Evolutionary conservation across 23 tunicate species (phyloP).

Genomic region (Oikopleura albicans): DNA sequence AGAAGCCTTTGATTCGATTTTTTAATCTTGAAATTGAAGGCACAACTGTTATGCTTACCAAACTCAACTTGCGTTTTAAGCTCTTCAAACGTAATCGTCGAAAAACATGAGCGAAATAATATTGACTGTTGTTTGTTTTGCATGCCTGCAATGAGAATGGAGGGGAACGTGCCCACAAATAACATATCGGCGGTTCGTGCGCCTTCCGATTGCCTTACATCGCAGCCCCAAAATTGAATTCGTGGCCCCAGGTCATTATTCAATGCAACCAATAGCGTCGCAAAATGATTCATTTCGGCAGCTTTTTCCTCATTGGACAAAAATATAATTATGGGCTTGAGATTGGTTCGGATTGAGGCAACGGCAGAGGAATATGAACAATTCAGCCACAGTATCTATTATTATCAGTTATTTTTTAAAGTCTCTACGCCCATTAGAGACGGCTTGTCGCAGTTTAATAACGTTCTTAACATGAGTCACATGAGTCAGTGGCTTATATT

Average conservation of each 20-base stretch:
- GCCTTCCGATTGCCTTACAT: background rate
- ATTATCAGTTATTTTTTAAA: no score
- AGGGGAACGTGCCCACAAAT: background rate
- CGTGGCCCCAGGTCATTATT: background rate
- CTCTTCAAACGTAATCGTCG: background rate
- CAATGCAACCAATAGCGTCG: background rate
- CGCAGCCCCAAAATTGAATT: conserved; percentile 8
- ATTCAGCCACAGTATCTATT: background rate
- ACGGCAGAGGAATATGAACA: conserved; percentile 1
- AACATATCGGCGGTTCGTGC: background rate
- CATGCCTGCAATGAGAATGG: background rate
- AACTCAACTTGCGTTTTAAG: background rate
- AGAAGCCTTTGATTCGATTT: no score
- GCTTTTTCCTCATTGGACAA: background rate
- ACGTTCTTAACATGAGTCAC: no score
- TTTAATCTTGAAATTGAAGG: no score
- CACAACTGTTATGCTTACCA: conserved; percentile 6
- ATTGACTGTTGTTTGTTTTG: background rate
- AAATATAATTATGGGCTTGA: background rate
- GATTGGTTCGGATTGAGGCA: background rate
- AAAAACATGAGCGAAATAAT: background rate
- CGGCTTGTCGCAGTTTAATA: no score
- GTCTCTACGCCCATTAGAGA: no score
- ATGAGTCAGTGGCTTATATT: no score
- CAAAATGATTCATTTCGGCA: background rate